Conservation (phyloP, 2,797 vertebrate species). For the Chiropotes sagulatus region DNA sequence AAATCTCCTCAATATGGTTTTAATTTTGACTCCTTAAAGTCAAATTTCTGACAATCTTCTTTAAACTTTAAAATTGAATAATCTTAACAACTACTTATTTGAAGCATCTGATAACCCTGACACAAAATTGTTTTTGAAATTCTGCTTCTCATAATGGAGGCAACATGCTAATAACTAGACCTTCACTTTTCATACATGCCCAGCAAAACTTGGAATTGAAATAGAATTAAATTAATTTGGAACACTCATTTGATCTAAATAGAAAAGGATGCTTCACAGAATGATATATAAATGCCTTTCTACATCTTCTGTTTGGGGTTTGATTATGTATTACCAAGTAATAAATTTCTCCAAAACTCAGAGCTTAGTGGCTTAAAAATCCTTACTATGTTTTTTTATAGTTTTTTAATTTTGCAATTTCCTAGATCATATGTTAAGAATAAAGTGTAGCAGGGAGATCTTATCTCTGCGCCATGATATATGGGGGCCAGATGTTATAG, state of each 20-base stretch:
- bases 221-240: not conserved
- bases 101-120: not conserved
- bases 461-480: not conserved
- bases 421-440: not conserved
- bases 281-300: not conserved
- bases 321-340: not conserved
- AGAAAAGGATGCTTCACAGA: not conserved
- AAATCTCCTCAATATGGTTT: not conserved
- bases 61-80: conserved; percentile 15
- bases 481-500: not conserved
- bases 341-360: not conserved
- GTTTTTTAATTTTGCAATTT: not conserved
- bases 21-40: not conserved
- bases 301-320: not conserved
- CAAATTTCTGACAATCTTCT: not conserved
- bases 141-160: not conserved
- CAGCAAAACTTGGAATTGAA: not conserved
- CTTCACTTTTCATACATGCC: not conserved
- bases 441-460: not conserved
- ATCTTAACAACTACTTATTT: not conserved
- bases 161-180: not conserved
- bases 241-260: not conserved
- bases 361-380: not conserved
- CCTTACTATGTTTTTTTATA: not conserved
- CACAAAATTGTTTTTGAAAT: not conserved